Evolutionary conservation across 1,140 invertebrate species (phyloP).

Genomic region (Planococcus citri): DNA sequence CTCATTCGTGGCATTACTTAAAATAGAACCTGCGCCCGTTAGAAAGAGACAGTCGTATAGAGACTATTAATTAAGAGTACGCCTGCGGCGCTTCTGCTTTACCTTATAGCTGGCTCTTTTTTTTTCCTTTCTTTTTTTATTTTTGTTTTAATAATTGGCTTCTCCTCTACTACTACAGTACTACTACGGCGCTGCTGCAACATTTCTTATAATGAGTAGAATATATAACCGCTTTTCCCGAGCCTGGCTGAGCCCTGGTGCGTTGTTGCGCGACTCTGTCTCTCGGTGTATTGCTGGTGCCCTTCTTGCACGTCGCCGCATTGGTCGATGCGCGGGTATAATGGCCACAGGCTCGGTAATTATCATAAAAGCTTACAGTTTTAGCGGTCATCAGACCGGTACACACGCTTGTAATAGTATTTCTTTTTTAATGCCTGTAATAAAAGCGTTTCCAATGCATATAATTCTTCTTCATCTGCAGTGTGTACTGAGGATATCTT

Average conservation of each 20-base stretch:
- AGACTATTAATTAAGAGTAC: not conserved
- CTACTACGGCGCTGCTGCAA: not conserved
- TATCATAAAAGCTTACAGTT: constrained; percentile 7
- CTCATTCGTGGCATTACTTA: not conserved
- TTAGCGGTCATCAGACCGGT: constrained; percentile 5
- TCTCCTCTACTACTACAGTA: too few species aligned
- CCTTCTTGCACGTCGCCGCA: too few species aligned
- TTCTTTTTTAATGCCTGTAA: constrained; percentile 4
- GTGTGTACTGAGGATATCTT: not conserved
- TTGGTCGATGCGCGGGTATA: not conserved
- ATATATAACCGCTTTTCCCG: not conserved
- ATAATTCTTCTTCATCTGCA: not conserved
- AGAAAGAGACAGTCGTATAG: not conserved
- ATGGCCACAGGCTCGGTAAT: constrained; percentile 5
- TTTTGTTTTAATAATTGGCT: constrained; percentile 8
- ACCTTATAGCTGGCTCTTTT: not conserved
- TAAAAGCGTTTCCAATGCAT: not conserved
- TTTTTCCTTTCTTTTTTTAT: too few species aligned
- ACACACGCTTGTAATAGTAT: not conserved
- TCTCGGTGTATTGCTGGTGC: too few species aligned
- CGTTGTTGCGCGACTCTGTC: too few species aligned
- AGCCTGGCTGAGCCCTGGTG: too few species aligned
- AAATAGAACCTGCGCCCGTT: not conserved
- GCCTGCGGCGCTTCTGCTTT: not conserved
- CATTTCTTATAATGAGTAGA: not conserved